Percentiles rank a stretch among this genome's conserved stretches.
Evolutionary conservation across 2,797 vertebrate species (phyloP).

Genomic region (Periophthalmus magnuspinnatus): DNA sequence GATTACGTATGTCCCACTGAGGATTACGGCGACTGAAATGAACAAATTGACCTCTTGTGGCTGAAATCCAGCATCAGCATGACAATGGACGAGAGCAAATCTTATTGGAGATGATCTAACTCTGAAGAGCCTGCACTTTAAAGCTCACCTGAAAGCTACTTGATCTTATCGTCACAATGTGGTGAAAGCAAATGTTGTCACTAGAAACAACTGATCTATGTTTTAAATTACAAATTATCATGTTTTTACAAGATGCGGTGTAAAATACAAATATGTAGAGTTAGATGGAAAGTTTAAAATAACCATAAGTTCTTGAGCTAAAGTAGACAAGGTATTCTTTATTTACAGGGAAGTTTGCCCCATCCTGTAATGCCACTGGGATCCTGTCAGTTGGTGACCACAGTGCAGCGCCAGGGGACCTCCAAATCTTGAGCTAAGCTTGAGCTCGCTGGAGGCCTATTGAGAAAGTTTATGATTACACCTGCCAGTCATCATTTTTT

Average conservation of each 20-base stretch:
- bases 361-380: not conserved
- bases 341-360: not conserved
- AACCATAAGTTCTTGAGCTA: no score
- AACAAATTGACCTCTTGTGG: conserved; percentile 68
- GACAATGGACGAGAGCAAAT: conserved; percentile 37
- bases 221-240: conserved; percentile 17
- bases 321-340: no score
- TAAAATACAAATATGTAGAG: not conserved
- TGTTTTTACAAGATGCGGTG: not conserved
- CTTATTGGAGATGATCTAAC: conserved; percentile 25
- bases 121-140: conserved; percentile 8
- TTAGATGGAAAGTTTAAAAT: not conserved
- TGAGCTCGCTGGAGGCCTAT: no score
- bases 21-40: conserved; percentile 68
- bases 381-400: no score
- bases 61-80: conserved; percentile 50
- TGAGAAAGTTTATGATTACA: not conserved
- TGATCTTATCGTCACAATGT: not conserved
- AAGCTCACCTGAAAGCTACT: not conserved
- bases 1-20: conserved; percentile 65
- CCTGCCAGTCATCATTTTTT: not conserved
- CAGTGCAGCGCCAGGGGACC: not conserved
- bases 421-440: not conserved
- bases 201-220: not conserved
- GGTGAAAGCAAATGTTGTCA: not conserved